A percentile compares a stretch with the other conserved stretches of the same genome.
phyloP scores from a whole-genome alignment of 2,888 invertebrate genomes.

The Ephialtes manifestator region DNA sequence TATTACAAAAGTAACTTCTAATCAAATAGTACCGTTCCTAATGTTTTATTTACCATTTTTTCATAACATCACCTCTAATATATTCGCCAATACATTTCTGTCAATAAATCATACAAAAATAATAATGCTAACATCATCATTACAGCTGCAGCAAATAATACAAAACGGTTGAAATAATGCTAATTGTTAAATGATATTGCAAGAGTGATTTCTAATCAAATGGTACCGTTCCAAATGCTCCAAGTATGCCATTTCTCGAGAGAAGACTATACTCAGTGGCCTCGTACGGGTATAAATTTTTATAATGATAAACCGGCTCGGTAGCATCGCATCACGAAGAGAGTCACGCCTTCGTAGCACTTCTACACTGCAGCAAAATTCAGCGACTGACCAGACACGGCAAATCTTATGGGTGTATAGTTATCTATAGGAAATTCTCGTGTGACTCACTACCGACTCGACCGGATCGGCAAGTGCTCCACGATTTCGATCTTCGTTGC shows the following conservation, averaged over 20 bases:
- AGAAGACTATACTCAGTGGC: constrained; percentile 37
- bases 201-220: constrained; percentile 29
- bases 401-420: constrained; percentile 43
- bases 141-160: not conserved
- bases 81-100: no score
- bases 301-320: constrained; percentile 62
- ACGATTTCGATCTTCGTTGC: constrained; percentile 58
- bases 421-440: constrained; percentile 54
- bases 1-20: constrained; percentile 18
- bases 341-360: constrained; percentile 66
- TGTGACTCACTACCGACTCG: constrained; percentile 57
- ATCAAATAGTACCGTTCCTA: constrained; percentile 45
- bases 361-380: constrained; percentile 34
- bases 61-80: no score
- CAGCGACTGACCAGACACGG: constrained; percentile 49
- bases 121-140: not conserved
- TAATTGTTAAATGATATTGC: not conserved
- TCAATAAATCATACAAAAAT: not conserved
- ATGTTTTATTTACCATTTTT: not conserved
- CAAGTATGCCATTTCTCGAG: constrained; percentile 12
- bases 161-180: not conserved
- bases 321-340: constrained; percentile 64
- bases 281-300: constrained; percentile 62
- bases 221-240: constrained; percentile 46
- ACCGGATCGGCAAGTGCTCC: constrained; percentile 56